Evolutionary conservation across 2,797 vertebrate species (phyloP), one percentile per base, ranked within the genome.

Genomic region (Sebastiscus albofasciatus): DNA sequence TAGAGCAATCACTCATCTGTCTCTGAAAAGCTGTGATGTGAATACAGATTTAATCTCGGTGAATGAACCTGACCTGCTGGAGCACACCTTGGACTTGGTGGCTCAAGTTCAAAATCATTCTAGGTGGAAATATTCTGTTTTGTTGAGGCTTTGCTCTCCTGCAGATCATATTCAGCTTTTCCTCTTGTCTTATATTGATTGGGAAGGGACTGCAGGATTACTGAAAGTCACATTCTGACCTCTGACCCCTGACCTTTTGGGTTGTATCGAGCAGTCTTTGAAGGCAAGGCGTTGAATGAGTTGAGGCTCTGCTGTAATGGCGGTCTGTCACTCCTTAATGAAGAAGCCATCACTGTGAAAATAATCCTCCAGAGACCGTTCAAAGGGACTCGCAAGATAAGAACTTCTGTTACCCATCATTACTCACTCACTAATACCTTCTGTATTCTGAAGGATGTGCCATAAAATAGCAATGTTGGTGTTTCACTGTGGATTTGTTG

Each of bases 141-240:
- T 65, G 26, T 3, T 22, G 2, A 4, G 3, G 27, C 33, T 78
- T 75, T 75, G 22, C 14, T 65, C 54, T 69, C 58, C 74, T 58
- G 56, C 76, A 86, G 60, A 75, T 55, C 56, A 56, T 69, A 83
- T 80, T 54, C n/a, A 18, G 60, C 68, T 61, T 62, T 76, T 59
- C 22, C 9, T 52, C 59, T 83, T 61, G 36, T 77, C 70, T 75
- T 34, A 18, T 86, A 89, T 90, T 87, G 87, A 92, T 91, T 72
- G 77, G 39, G 27, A 55, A 49, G 69, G 26, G 55, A 78, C 62
- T 72, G 59, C 79, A 70, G 81, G 68, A 92, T 92, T 86, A 87
- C 73, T 68, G 14, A 76, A 84, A 80, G 80, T 89, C 87, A 79
- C 72, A 75, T 72, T 72, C 71, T 88, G 69, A 92, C 83, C 83